Evolutionary conservation across 2,888 invertebrate genomes (phyloP), one percentile per base, ranked within the genome.

Genomic region (Hypomecis atomaria): DNA sequence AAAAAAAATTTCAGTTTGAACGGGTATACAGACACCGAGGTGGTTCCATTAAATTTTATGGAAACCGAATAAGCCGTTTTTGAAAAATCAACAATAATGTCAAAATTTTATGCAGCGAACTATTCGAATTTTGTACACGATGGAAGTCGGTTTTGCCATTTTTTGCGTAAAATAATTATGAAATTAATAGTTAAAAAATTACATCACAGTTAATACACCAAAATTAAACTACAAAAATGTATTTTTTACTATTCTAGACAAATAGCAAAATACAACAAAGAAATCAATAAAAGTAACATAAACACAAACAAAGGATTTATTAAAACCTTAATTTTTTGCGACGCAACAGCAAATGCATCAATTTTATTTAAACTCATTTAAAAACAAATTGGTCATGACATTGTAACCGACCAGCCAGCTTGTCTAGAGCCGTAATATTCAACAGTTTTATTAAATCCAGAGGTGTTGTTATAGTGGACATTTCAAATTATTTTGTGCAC

Each of bases 401-500:
- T 76, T 82, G 81, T 78, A 72, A 71, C 74, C 10, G 36, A 71
- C 67, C 70, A 66, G 66, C 79, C 76, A 77, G n/a, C 53, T 8
- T 64, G 69, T 61, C 6, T 23, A 57, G 66, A 71, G 37, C 72
- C 59, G 47, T 60, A 23, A 13, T 34, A 68, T 23, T 10, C 55
- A 74, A 73, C 64, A 40, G 9, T 54, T 61, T 66, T 72, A 71
- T 72, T 66, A 59, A 70, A 43, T 33, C 62, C 40, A 56, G 45
- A 69, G 74, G 60, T 76, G 72, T 67, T 53, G 54, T 72, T 72
- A 71, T 6, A 59, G 57, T 78, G 75, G 78, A 44, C 50, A 63
- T 70, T 71, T 76, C 81, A 75, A 72, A 76, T 68, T 78, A 82
- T 83, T 79, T 79, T 77, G 82, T 77, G 75, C 86, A 86, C 86